These are phyloP conservation scores for Anguilla pacifica DNA, from an alignment of 2,797 vertebrate species.

Conservation along the genomic window DNA sequence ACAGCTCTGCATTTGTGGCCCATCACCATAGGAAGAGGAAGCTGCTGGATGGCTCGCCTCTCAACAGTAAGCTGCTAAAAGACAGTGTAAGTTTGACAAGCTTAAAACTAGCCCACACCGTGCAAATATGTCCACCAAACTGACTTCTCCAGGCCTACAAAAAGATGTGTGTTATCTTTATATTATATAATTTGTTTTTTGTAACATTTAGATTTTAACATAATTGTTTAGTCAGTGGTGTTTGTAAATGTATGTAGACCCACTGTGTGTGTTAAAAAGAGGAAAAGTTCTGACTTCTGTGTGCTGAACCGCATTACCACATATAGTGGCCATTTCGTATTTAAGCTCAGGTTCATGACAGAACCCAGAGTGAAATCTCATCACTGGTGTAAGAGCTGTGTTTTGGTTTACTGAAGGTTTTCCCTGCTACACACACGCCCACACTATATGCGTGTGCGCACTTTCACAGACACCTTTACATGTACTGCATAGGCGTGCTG, in stretches of 20 bases:
- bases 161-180: too few species aligned
- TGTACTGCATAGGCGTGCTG: too few species aligned
- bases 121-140: neutral
- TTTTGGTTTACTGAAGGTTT: neutral
- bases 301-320: neutral
- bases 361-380: neutral
- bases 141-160: neutral
- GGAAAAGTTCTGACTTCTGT: neutral
- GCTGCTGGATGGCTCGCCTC: conserved; percentile 81
- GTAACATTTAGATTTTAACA: too few species aligned
- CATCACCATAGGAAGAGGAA: conserved; percentile 95
- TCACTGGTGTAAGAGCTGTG: neutral
- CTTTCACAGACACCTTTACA: neutral
- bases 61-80: conserved; percentile 88
- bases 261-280: too few species aligned
- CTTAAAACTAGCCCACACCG: neutral
- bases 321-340: neutral
- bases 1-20: conserved; percentile 81
- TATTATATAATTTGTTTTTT: too few species aligned
- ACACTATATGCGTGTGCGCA: neutral
- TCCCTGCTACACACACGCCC: neutral
- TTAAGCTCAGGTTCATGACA: neutral
- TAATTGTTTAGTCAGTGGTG: too few species aligned
- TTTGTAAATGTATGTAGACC: too few species aligned
- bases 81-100: conserved; percentile 81